Base-by-base conservation (phyloP, 1,140 invertebrate genomes). In the Phortica variegata region DNA sequence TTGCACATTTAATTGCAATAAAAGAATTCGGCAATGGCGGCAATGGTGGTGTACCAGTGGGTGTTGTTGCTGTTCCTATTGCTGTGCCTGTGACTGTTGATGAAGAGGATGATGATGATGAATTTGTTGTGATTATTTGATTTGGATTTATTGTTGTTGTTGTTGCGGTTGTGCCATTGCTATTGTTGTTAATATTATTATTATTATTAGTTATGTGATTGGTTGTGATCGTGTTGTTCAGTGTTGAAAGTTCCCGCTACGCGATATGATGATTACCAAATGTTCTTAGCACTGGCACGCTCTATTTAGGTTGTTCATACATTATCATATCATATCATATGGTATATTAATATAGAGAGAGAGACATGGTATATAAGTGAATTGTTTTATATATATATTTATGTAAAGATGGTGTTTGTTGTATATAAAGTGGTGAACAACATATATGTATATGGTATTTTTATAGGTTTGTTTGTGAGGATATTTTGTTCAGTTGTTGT, bases 221-320 rank as follows among this genome's bases (percentile, higher is more conserved):
- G 18, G n/a, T 42, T 33, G n/a, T 20, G 21, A 18, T 40, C 29
- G 49, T 56, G 60, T 44, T 63, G 52, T 20, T 47, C 52, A 59
- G 56, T 54, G 47, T 50, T 52, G 57, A 57, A 44, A 69, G 58
- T 57, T 76, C 71, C 60, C 73, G 74, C 73, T 76, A 76, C 72
- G 71, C 74, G 61, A 69, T 73, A 58, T 76, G 74, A 68, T 76
- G 74, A 59, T 71, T 75, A 47, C 74, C 74, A 72, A 76, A 76
- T 65, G 74, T 76, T 54, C 71, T 69, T 46, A 76, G 69, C 36
- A 76, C 74, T 47, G 74, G 74, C 56, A 76, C 66, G 59, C 69
- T 75, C 74, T 76, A 56, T 45, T 63, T 60, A 41, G 29, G 18
- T 9, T 18, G 45, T 12, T 21, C 19, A 33, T 15, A 29, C n/a